Evolutionary conservation across 2,113 vertebrate species (phyloP), one percentile per base, ranked within the genome.

Genomic region (Calidris pugnax): DNA sequence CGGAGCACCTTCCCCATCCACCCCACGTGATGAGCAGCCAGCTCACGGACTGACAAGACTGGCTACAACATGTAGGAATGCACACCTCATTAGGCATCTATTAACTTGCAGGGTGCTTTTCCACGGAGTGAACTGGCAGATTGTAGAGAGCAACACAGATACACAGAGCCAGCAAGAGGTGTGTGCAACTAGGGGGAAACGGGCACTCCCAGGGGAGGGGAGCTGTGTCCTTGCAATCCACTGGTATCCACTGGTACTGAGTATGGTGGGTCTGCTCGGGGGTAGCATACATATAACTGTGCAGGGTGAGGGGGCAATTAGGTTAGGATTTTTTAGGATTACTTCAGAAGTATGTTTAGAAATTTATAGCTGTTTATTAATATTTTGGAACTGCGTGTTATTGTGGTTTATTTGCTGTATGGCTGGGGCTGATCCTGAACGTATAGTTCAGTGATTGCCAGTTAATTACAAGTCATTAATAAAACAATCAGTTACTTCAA

Each of bases 21-120:
- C 4, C 6, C 19, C 33, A 22, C 0, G 0, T 4, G 19, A 14
- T 0, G 1, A 79, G 47, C n/a, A 67, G 45, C 32, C 64, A 45
- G 53, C 1, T 37, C 30, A 23, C 2, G 6, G 30, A 10, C 23
- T 28, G 39, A 17, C 22, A 47, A 6, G 1, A 7, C 50, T 14
- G 33, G 28, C n/a, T 53, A 14, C 6, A 26, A 7, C 1, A 0
- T 0, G 7, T 10, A 63, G 47, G 37, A 63, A 3, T 19, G 8
- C 72, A 23, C 37, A 22, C 4, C 27, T 32, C 32, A 41, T 37
- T 4, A 10, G 53, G 3, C 32, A 45, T 2, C 3, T 23, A n/a
- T 12, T 33, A 41, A 9, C 10, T 80, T n/a, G 17, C 60, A 71
- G 47, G 37, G 5, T 76, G 53, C 28, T 86, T 45, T 50, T 12